Percentiles rank a stretch among this genome's conserved stretches.
Evolutionary conservation across 2,113 vertebrate species (phyloP).

Genomic region (Cephalopholis sonnerati): DNA sequence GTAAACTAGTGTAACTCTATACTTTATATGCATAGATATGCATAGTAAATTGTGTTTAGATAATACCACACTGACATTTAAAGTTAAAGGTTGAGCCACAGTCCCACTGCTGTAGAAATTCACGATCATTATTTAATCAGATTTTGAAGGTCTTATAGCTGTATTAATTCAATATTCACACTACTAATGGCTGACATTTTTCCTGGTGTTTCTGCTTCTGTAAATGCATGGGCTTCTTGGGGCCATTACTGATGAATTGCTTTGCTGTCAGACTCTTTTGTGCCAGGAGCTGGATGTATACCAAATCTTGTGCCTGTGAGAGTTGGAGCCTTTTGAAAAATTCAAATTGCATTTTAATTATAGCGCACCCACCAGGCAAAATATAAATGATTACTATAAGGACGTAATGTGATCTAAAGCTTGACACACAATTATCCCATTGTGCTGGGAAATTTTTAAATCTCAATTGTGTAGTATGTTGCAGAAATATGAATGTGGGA

Average conservation of each 20-base stretch:
- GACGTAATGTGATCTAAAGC: slow-evolving; percentile 62
- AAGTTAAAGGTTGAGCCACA: slow-evolving; percentile 38
- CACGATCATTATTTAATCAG: slow-evolving; percentile 39
- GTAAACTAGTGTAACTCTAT: too few relatives aligned
- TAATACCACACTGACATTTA: slow-evolving; percentile 35
- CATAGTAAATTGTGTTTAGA: slow-evolving; percentile 5
- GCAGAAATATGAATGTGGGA: slow-evolving; percentile 22
- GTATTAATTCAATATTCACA: slow-evolving; percentile 47
- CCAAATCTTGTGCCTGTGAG: slow-evolving; percentile 55
- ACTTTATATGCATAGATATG: background rate
- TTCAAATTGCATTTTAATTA: slow-evolving; percentile 70
- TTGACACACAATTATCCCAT: slow-evolving; percentile 51
- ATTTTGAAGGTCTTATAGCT: slow-evolving; percentile 45
- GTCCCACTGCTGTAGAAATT: slow-evolving; percentile 17
- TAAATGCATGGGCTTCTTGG: slow-evolving; percentile 55
- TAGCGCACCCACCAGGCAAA: slow-evolving; percentile 62
- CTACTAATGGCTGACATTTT: slow-evolving; percentile 45
- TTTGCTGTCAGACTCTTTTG: slow-evolving; percentile 59
- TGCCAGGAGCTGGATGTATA: slow-evolving; percentile 62
- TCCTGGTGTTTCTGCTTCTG: slow-evolving; percentile 24
- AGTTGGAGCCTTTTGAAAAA: slow-evolving; percentile 64
- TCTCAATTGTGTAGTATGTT: slow-evolving; percentile 32
- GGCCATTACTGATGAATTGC: slow-evolving; percentile 61
- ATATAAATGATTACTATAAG: slow-evolving; percentile 59
- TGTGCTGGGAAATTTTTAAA: slow-evolving; percentile 28